Conservation (phyloP, 1,140 invertebrate species). For the Ceratina calcarata region DNA sequence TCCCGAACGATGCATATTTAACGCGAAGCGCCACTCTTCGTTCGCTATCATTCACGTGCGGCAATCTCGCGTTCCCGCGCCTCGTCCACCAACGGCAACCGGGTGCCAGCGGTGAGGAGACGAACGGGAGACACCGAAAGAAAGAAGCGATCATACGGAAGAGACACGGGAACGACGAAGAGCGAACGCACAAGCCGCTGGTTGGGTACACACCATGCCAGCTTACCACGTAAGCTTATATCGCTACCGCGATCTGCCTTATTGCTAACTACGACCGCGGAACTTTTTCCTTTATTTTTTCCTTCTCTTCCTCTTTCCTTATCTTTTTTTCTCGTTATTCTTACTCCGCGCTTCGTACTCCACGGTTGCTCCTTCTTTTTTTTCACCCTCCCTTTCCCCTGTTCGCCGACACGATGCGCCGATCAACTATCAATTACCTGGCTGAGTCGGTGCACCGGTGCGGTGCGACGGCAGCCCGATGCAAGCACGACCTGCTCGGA, state of each 20-base stretch:
- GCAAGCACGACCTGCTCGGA: constrained; percentile 59
- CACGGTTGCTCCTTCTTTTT: constrained; percentile 22
- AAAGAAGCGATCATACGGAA: constrained; percentile 12
- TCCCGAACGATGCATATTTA: constrained; percentile 72
- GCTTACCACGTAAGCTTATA: constrained; percentile 46
- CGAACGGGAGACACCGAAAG: not conserved
- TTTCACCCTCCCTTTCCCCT: not conserved
- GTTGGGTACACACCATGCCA: not conserved
- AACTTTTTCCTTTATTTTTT: constrained; percentile 15
- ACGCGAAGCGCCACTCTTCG: constrained; percentile 69
- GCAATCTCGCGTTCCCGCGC: constrained; percentile 54
- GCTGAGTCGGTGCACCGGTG: constrained; percentile 50
- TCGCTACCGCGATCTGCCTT: constrained; percentile 59
- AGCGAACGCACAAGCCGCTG: not conserved
- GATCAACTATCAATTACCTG: constrained; percentile 69
- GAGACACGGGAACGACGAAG: not conserved
- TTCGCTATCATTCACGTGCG: constrained; percentile 66
- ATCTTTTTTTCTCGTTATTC: not conserved
- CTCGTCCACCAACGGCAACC: not conserved
- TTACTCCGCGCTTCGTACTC: not conserved
- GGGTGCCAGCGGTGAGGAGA: not conserved
- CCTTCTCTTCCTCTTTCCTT: not conserved
- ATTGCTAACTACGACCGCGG: constrained; percentile 61
- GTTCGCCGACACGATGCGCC: constrained; percentile 53
- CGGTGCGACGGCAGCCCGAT: constrained; percentile 46